Percentiles rank a stretch among this genome's conserved stretches.
phyloP scores from a whole-genome alignment of 2,888 invertebrate species.

The Pristionchus mayeri region DNA sequence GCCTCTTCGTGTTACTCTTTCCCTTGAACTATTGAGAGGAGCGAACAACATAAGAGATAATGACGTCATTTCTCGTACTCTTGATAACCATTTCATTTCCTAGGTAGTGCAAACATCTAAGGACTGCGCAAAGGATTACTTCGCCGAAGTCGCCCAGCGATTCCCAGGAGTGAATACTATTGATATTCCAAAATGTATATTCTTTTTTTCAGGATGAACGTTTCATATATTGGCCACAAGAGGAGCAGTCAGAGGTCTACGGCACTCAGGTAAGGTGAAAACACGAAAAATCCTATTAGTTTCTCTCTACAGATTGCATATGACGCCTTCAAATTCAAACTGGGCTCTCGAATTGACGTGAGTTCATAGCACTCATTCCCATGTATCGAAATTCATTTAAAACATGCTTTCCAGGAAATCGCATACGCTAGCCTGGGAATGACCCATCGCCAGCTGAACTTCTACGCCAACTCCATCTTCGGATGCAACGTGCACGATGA shows the following conservation, averaged over 20 bases:
- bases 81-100: too few relatives aligned
- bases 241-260: neutral
- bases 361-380: neutral
- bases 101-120: too few relatives aligned
- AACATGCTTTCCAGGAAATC: neutral
- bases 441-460: neutral
- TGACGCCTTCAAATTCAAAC: neutral
- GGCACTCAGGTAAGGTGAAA: neutral
- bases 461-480: constrained; percentile 6
- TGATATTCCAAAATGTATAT: neutral
- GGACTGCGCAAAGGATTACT: too few relatives aligned
- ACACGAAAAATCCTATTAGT: neutral
- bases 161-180: neutral
- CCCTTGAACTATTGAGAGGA: too few relatives aligned
- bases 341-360: neutral
- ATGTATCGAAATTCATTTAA: neutral
- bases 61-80: too few relatives aligned
- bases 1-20: too few relatives aligned
- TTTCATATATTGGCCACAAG: neutral
- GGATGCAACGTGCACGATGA: neutral
- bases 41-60: neutral
- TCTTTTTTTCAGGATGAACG: neutral
- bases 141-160: neutral
- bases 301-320: neutral
- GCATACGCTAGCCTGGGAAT: neutral